Base-by-base conservation (phyloP, 2,797 vertebrate species). In the Avahi laniger region DNA sequence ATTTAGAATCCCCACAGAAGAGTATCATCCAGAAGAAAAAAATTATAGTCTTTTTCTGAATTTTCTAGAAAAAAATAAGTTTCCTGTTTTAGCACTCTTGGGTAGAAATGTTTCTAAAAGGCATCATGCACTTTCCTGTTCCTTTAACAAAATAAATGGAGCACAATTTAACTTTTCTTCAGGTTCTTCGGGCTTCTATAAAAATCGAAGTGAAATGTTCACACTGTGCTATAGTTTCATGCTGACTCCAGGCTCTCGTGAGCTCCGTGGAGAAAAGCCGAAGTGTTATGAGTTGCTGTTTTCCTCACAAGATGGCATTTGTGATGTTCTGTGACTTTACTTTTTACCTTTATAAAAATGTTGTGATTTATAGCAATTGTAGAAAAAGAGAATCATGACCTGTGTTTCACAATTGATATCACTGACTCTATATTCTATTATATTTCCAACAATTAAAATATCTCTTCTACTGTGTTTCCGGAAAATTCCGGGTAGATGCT, bases 51-150 rank as follows among this genome's bases (percentile, higher is more conserved):
- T 69, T 38, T 76, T 75, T 63, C 70, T 41, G 13, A 89, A 89
- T 69, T 76, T 79, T 82, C 28, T 43, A 83, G 70, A 26, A 92
- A 82, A 81, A 43, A 54, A 7, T 79, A n/a, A 65, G 6, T 57
- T 83, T 63, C 26, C 30, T 57, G 11, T 75, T 88, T 92, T 85
- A 89, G 69, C 33, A 76, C 50, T n/a, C 61, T 78, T 43, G 14
- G 48, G 57, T 48, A 84, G 48, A 90, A 80, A 48, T 76, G 72
- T 87, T 96, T 96, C 81, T 84, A 43, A 92, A 86, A 65, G 4
- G 41, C 18, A 89, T 78, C 59, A 52, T 80, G 12, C 17, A 80
- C 54, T 59, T 95, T 65, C 38, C 50, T 81, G 43, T 81, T 85
- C 79, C 35, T 76, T 76, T 78, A 76, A 35, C 30, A n/a, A 87